Evolutionary conservation across 2,888 invertebrate species (phyloP), one percentile per base, ranked within the genome.

Genomic region (Callyntrura guangdongensis): DNA sequence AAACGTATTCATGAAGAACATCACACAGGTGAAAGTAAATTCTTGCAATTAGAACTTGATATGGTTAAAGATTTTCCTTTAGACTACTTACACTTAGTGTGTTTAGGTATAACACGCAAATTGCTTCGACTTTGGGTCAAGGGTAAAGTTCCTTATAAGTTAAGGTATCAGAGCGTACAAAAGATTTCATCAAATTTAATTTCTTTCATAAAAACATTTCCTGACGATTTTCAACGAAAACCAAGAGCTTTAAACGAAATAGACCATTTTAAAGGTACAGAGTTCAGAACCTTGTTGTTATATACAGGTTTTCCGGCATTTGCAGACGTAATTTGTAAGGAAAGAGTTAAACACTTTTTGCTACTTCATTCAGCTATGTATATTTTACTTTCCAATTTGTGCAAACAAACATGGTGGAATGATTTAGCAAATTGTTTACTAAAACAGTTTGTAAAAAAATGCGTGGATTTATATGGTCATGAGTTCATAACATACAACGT

Each of bases 401-500:
- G 49, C n/a, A 27, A 12, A n/a, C 22, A 49, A 14, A n/a, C 0
- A 0, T 56, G 17, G 0, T 88, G 87, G 87, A 91, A 91, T 64
- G 14, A 1, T 11, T 12, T 88, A 11, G 88, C 88, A 2, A 59
- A 77, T 0, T 0, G n/a, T 45, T 47, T 82, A 1, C 20, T 86
- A 47, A 17, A 0, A 0, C 36, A 79, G 22, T 91, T 91, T 69
- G 84, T 88, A 5, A n/a, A 27, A 4, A 8, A 49, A 0, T 11
- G 22, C 36, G 14, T 12, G 17, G 5, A 59, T 1, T 14, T 88
- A 5, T 91, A 88, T 27, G 79, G 84, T 22, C 0, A 6, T 0
- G 89, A 89, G 14, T 89, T 91, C 47, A 8, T 86, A 1, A 17
- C 67, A 2, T 91, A 91, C 22, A 91, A 91, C 67, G 86, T 89